A percentile compares a stretch with the other conserved stretches of the same genome.
phyloP scores from a whole-genome alignment of 2,113 vertebrate species.

The Cheilinus undulatus region DNA sequence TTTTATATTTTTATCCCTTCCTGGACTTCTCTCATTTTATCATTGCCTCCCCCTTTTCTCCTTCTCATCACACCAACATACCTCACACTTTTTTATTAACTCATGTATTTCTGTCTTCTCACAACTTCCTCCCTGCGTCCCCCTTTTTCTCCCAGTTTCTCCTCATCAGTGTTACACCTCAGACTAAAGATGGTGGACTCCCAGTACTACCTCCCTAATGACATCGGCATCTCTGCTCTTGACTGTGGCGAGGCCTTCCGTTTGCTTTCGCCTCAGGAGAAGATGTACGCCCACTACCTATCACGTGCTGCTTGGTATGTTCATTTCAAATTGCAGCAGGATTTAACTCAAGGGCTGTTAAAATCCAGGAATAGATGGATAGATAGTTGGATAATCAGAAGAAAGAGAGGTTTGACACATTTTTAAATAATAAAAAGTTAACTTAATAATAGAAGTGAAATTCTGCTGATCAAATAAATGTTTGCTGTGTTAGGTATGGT shows the following conservation, averaged over 20 bases:
- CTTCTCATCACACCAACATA: not conserved
- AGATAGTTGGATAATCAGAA: too few species aligned
- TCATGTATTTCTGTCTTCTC: not conserved
- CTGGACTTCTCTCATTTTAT: not conserved
- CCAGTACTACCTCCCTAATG: conserved; percentile 92
- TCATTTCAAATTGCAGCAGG: not conserved
- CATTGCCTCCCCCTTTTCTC: not conserved
- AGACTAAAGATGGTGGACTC: conserved; percentile 87
- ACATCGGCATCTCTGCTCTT: conserved; percentile 88
- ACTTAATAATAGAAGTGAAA: not conserved
- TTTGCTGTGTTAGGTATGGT: conserved; percentile 83
- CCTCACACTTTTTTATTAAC: not conserved
- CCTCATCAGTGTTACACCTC: conserved; percentile 18
- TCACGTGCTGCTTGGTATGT: conserved; percentile 89
- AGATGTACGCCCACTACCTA: conserved; percentile 90
- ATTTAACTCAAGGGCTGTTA: not conserved
- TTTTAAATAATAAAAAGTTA: not conserved
- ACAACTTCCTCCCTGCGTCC: not conserved
- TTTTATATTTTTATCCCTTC: not conserved
- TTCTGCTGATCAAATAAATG: not conserved
- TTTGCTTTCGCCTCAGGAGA: conserved; percentile 87
- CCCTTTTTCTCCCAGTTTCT: conserved; percentile 39
- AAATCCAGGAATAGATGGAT: not conserved
- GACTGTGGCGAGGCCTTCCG: conserved; percentile 90
- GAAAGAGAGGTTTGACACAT: not conserved